Evolutionary conservation across 2,113 vertebrate genomes (phyloP).

Genomic region (Cephalopholis sonnerati): DNA sequence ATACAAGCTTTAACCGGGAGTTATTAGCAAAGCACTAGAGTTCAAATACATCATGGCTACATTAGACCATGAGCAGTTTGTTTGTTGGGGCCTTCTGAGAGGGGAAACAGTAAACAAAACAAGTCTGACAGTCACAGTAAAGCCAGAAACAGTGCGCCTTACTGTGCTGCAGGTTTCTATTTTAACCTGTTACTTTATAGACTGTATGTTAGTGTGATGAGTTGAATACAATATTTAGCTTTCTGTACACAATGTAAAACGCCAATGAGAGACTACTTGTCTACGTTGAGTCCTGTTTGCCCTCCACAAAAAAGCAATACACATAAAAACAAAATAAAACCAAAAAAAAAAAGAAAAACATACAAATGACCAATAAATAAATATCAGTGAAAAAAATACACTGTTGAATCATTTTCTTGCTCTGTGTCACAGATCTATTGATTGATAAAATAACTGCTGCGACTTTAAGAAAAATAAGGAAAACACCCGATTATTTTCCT

Average conservation of each 20-base stretch:
- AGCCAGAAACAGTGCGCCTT: conserved; percentile 30
- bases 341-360: conserved; percentile 48
- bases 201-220: conserved; percentile 58
- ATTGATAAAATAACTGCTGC: conserved; percentile 76
- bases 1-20: conserved; percentile 31
- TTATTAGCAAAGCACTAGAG: conserved; percentile 43
- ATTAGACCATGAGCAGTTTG: conserved; percentile 40
- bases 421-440: conserved; percentile 73
- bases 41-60: conserved; percentile 45
- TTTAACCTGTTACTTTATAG: conserved; percentile 34
- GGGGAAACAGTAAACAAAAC: conserved; percentile 45
- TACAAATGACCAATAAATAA: conserved; percentile 82
- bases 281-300: conserved; percentile 67
- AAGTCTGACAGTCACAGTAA: conserved; percentile 32
- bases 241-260: conserved; percentile 66
- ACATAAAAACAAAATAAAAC: conserved; percentile 46
- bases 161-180: conserved; percentile 39
- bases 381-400: conserved; percentile 83
- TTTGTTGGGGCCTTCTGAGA: conserved; percentile 46
- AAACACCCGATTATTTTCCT: conserved; percentile 64
- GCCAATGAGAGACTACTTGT: conserved; percentile 61
- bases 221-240: conserved; percentile 55
- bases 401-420: conserved; percentile 74
- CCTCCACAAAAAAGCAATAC: conserved; percentile 57
- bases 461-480: conserved; percentile 71